phyloP scores from a whole-genome alignment of 2,113 vertebrate genomes.

The Grantiella picta region DNA sequence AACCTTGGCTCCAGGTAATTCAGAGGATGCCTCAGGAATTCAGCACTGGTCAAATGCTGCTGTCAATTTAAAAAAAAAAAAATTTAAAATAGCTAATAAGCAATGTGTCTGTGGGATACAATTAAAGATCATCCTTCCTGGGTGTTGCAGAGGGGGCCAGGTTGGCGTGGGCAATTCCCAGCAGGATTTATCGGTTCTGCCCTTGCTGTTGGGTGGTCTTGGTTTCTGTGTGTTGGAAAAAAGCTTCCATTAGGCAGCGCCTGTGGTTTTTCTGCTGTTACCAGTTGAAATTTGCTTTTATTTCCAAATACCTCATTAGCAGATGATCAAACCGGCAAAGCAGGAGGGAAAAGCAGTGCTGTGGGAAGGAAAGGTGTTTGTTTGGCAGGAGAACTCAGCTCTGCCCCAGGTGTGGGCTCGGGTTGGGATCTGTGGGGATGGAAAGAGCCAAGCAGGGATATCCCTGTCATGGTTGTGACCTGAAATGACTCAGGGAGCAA shows the following conservation, averaged over 20 bases:
- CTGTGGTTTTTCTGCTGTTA: constrained; percentile 15
- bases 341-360: not conserved
- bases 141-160: not conserved
- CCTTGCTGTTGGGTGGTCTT: constrained; percentile 4
- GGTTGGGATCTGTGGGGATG: not conserved
- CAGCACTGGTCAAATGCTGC: not conserved
- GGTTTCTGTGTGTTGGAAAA: not conserved
- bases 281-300: not conserved
- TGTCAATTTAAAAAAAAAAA: too few species aligned
- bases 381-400: not conserved
- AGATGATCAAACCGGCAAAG: not conserved
- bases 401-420: not conserved
- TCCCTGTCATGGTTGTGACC: not conserved
- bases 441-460: not conserved
- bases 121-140: not conserved
- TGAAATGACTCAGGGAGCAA: not conserved
- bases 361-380: not conserved
- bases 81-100: not conserved
- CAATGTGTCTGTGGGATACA: not conserved
- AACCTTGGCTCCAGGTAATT: not conserved
- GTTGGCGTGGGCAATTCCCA: not conserved
- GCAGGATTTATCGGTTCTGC: not conserved
- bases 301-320: not conserved
- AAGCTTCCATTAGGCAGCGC: not conserved
- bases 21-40: not conserved